phyloP scores from a whole-genome alignment of 2,797 vertebrate species.

The Nyctalus aviator region DNA sequence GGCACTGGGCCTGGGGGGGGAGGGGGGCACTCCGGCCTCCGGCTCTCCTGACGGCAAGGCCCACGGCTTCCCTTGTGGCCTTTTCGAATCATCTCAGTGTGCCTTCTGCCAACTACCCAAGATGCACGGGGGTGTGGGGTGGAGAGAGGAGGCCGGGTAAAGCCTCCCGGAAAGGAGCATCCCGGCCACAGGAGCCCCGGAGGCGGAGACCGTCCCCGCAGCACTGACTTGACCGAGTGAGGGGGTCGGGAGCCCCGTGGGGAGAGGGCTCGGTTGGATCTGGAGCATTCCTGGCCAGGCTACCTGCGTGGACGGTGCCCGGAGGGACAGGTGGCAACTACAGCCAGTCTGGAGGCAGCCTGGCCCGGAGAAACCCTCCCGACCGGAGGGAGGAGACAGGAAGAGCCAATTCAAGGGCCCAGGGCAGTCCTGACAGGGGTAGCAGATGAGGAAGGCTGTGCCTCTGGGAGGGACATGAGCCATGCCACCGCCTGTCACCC shows the following conservation, averaged over 20 bases:
- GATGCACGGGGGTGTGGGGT: rapidly evolving
- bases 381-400: neutral
- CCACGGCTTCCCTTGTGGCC: neutral
- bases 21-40: neutral
- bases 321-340: neutral
- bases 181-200: neutral
- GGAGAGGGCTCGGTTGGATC: neutral
- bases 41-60: neutral
- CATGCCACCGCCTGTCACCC: neutral
- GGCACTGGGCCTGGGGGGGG: neutral
- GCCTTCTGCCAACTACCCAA: neutral
- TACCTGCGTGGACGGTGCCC: rapidly evolving
- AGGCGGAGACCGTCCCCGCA: rapidly evolving
- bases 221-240: neutral
- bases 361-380: neutral
- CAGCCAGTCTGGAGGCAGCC: neutral
- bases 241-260: rapidly evolving
- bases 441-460: neutral
- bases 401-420: rapidly evolving
- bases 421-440: neutral
- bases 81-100: neutral
- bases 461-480: neutral
- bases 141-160: neutral
- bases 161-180: neutral
- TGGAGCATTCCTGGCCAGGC: rapidly evolving